Base-by-base conservation (phyloP, 2,113 vertebrate genomes). In the Ancistrus triradiatus region DNA sequence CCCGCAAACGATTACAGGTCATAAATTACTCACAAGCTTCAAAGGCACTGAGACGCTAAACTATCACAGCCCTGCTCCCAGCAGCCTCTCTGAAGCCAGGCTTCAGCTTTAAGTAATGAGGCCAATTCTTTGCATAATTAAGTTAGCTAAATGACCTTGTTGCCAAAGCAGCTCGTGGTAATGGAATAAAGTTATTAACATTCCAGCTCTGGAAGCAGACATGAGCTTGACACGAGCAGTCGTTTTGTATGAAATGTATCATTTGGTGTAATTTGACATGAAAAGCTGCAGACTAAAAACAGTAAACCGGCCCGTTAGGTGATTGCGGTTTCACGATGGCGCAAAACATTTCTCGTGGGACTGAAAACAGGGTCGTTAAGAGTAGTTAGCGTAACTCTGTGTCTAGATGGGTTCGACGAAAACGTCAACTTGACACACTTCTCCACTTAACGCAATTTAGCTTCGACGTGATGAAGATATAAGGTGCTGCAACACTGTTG, bases 121-220 rank as follows among this genome's bases (percentile, higher is more conserved):
- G 62, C 66, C 68, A 67, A 71, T 76, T 78, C 61, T 71, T 77
- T 49, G 74, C 68, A 25, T 78, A 76, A 82, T 80, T 74, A 77
- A 59, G 69, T 80, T 81, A 72, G 49, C 67, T 68, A 68, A 79
- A 74, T 77, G 59, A 72, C 72, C 66, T 47, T 42, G 65, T 72
- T 66, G 27, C n/a, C 25, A 48, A 68, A 66, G 73, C 70, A 47
- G 59, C 65, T 56, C 38, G 24, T 33, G 66, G 38, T 81, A 75
- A 84, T 78, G 53, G 35, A 83, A 83, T 86, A 72, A 82, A 74
- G 22, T 47, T 40, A 77, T 85, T 82, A 81, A 76, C 73, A 80
- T 78, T 76, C 70, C 74, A 74, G 51, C 70, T 70, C 60, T 66
- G 43, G 48, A 59, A 68, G 52, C 67, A 57, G 63, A 59, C 33